Conservation (phyloP, 2,113 vertebrate genomes). For the Pyrgilauda ruficollis region DNA sequence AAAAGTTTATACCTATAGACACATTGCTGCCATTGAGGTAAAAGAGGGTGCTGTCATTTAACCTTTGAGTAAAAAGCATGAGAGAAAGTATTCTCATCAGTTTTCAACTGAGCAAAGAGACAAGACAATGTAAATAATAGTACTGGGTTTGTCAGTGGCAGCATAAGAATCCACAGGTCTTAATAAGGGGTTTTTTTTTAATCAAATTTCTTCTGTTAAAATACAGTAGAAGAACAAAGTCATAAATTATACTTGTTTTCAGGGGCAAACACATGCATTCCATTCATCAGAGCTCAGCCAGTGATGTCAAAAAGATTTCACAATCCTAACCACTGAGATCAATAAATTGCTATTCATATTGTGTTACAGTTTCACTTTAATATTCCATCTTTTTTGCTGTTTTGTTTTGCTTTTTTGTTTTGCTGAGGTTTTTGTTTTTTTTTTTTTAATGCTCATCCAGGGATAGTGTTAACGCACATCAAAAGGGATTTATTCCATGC, state of each 20-base stretch:
- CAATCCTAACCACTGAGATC: background rate
- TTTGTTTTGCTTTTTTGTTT: background rate
- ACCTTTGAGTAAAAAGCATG: background rate
- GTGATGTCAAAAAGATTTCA: background rate
- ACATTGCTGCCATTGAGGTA: background rate
- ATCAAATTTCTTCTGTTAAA: background rate
- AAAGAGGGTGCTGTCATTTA: background rate
- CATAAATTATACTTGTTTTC: background rate
- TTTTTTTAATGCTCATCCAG: background rate
- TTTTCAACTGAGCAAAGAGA: background rate
- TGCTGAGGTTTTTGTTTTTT: background rate
- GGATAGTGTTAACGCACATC: conserved; percentile 14
- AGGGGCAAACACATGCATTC: background rate
- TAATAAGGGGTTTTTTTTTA: background rate
- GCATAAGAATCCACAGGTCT: background rate
- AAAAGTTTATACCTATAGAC: background rate
- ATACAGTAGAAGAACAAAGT: background rate
- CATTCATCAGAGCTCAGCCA: background rate
- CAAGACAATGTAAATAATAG: background rate
- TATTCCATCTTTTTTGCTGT: background rate
- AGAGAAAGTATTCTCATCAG: background rate
- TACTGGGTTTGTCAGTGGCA: background rate
- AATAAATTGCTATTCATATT: background rate
- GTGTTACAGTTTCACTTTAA: background rate
- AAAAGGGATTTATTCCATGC: conserved; percentile 19